Base-by-base conservation (phyloP, 2,113 vertebrate genomes). In the Lampris megalopsis region DNA sequence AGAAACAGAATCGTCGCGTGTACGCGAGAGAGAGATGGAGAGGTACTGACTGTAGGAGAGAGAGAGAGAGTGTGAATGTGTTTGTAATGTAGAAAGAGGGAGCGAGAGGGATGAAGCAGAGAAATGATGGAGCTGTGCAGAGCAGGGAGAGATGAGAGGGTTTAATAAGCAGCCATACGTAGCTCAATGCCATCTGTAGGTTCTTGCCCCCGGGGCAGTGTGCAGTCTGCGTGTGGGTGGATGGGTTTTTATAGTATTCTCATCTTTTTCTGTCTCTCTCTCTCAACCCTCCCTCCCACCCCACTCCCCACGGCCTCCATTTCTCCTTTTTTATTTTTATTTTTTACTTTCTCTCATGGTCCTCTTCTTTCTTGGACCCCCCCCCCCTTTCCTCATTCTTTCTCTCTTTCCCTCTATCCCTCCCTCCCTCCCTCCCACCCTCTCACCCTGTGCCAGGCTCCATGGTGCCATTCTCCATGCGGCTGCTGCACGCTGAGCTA, bases 381-480 rank as follows among this genome's bases (percentile, higher is more conserved):
- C 10, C 4, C 11, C n/a, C 43, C 10, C 13, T 4, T 53, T 62
- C 40, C 42, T 35, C 48, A 6, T 54, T 43, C 63, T 4, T 1
- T 63, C 42, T 47, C 42, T 47, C 63, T 65, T 11, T 61, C 43
- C 38, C 4, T 43, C 11, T 61, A 24, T 52, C 56, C 9, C 37
- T 59, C 35, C 45, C 42, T 40, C 4, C 42, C 41, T 63, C 54
- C 61, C 48, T 6, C 42, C 59, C 61, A n/a, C 13, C 41, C 53
- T 64, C 10, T 58, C 56, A 43, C n/a, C 61, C 41, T 47, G 45
- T 61, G 70, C 78, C 84, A 99, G 98, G 98, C 81, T 99, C 98
- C 71, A 97, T 99, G 96, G 96, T 99, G 71, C 98, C 98, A 48
- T 99, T 99, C 87, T 98, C 97, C 38, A 98, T 98, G 98, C 87